Conservation (phyloP, 1,140 invertebrate genomes). For the Drosophila tristis region DNA sequence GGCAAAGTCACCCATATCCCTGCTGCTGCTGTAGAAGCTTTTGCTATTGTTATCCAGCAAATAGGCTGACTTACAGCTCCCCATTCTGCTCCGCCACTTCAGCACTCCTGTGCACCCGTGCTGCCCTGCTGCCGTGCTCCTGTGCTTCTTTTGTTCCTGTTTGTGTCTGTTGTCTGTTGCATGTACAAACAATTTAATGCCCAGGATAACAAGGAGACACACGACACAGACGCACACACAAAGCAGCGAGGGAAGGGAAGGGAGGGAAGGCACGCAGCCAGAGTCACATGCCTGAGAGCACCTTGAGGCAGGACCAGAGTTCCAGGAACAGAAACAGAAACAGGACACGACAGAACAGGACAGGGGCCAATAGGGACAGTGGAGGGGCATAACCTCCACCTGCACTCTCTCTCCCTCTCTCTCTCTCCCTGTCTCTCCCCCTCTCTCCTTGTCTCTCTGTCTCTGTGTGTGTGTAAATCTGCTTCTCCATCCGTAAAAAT, state of each 20-base stretch:
- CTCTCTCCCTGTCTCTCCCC: no score
- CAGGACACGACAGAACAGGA: conserved; percentile 10
- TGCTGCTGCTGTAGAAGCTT: conserved; percentile 29
- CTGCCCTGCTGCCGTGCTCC: no score
- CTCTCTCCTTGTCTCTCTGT: background rate
- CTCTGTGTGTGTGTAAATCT: conserved; percentile 23
- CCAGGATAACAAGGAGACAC: conserved; percentile 62
- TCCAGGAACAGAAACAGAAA: background rate
- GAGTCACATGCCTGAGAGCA: conserved; percentile 40
- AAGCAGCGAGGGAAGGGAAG: background rate
- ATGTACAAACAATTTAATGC: conserved; percentile 74
- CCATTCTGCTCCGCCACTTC: background rate
- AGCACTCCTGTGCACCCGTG: no score
- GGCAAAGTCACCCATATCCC: no score
- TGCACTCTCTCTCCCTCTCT: background rate
- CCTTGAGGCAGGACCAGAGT: conserved; percentile 12
- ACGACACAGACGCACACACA: conserved; percentile 21
- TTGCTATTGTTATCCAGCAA: conserved; percentile 69
- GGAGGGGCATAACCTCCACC: conserved; percentile 13
- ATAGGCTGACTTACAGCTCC: conserved; percentile 63
- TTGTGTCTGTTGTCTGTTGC: conserved; percentile 52
- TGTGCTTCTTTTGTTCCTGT: conserved; percentile 27
- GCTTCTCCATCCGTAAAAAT: conserved; percentile 38
- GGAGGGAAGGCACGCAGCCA: conserved; percentile 38
- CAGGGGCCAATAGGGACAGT: conserved; percentile 19